Base-by-base conservation (phyloP, 2,888 invertebrate genomes). In the Rhyacophila evoluta region DNA sequence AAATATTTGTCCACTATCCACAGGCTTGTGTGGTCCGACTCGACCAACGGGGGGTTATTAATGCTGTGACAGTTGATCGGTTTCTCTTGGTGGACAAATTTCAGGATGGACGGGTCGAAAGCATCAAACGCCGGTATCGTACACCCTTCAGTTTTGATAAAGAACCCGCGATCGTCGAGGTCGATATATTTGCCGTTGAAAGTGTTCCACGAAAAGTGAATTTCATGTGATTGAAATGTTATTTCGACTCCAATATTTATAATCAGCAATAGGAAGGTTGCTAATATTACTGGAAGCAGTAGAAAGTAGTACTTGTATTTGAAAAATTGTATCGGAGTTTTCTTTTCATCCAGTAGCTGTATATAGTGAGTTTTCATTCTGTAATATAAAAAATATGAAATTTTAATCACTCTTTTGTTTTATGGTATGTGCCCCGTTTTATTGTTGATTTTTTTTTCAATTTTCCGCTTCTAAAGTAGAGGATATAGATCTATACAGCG, bases 141-240 rank as follows among this genome's bases (percentile, higher is more conserved):
- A 84, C 94, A 94, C 25, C 94, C 94, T 79, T 89, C 87, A 6
- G 92, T 93, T 84, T 91, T 89, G 73, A 94, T 91, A 1, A 92
- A 87, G 83, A 88, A 92, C 12, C 82, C 84, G 75, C 85, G 84
- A 69, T 86, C 86, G 0, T 83, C 81, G n/a, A 84, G 82, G 36
- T 83, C 75, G 11, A 84, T 78, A 33, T 85, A 84, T 75, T 85
- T 84, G 71, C 84, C 84, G 5, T 82, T 79, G 82, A 84, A 80
- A 72, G 76, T 72, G 81, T 84, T 75, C 39, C 81, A 79, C 12
- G 77, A 41, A 83, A 83, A 73, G 84, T 83, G 81, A 4, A 84
- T 81, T 12, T 86, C 85, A 74, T 84, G 86, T 79, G 85, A 85
- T 25, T 87, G 81, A 78, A 86, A 84, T 33, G 87, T 84, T 76